These are phyloP conservation scores for Perca schrenkii DNA, from an alignment of 2,113 vertebrate genomes.

Conservation along the genomic window DNA sequence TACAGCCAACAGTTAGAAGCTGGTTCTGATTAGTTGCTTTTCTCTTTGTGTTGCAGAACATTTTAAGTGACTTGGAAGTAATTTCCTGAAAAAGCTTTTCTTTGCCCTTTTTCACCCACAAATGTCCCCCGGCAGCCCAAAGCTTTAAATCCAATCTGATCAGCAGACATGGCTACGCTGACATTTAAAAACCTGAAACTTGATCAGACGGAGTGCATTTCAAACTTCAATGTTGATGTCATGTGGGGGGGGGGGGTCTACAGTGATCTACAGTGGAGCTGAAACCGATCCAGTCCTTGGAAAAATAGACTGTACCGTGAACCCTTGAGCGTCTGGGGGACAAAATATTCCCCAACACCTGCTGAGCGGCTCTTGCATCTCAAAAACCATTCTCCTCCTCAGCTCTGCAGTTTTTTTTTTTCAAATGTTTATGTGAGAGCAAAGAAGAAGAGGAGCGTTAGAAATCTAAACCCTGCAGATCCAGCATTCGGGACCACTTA, in stretches of 20 bases:
- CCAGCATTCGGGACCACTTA: constrained; percentile 6
- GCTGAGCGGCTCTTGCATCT: constrained; percentile 4
- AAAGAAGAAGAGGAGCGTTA: neutral
- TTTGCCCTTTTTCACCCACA: constrained; percentile 54
- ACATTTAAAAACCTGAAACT: constrained; percentile 66
- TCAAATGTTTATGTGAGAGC: constrained; percentile 8
- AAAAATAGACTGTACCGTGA: neutral
- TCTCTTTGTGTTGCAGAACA: neutral
- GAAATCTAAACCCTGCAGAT: constrained; percentile 20
- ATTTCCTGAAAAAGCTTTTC: constrained; percentile 20
- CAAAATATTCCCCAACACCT: neutral
- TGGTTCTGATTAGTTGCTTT: neutral
- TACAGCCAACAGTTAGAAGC: no score
- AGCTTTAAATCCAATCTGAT: constrained; percentile 53
- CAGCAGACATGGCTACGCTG: constrained; percentile 32
- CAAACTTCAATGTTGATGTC: neutral
- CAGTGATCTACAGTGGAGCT: no score
- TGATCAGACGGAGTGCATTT: neutral
- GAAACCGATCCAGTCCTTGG: neutral
- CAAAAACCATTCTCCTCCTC: neutral
- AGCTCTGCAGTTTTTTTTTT: neutral
- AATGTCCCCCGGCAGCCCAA: neutral
- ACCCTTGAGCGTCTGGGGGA: neutral
- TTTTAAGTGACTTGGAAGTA: neutral
- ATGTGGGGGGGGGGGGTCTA: no score